Base-by-base conservation (phyloP, 2,888 invertebrate genomes). In the Parasteatoda lunata region DNA sequence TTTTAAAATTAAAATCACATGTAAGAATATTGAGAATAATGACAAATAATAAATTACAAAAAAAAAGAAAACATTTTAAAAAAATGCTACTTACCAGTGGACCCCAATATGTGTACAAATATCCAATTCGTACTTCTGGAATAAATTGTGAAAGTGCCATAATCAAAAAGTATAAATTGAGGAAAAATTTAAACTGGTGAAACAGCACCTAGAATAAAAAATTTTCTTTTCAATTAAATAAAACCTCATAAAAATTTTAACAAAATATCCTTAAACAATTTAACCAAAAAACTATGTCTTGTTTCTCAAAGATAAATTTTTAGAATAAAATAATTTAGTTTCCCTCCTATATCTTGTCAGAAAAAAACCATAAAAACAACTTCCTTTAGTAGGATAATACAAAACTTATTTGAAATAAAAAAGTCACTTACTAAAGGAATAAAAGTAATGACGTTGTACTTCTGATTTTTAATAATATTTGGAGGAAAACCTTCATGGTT, bases 131-230 rank as follows among this genome's bases (percentile, higher is more conserved):
- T 90, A 99, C 96, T 91, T 97, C 97, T 48, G 98, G 97, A 91
- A 99, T 97, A 93, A 99, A 98, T 93, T 99, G 99, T 91, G 98
- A 98, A 80, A 96, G 94, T 0, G 99, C 99, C 99, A 99, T 99
- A 85, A 99, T 94, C 90, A 99, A 93, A 93, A 99, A 99, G 92
- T 98, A 99, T 85, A 99, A 93, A 93, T 99, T 99, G 90, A 99
- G 94, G 93, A 99, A 99, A 93, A 98, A 99, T 91, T 97, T 96
- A 93, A 99, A 99, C 93, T 99, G 99, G 93, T 99, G 98, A 93
- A 96, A 99, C 89, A 99, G 94, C 88, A 99, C 98, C 95, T 95
- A 91, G 66, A 89, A 90, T 79, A 88, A 79, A 73, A 78, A 70
- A 88, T 71, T 72, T 72, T 83, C 51, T 73, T 71, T 30, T 78